Conservation (phyloP, 2,888 invertebrate genomes). For the Cyclophora punctaria region DNA sequence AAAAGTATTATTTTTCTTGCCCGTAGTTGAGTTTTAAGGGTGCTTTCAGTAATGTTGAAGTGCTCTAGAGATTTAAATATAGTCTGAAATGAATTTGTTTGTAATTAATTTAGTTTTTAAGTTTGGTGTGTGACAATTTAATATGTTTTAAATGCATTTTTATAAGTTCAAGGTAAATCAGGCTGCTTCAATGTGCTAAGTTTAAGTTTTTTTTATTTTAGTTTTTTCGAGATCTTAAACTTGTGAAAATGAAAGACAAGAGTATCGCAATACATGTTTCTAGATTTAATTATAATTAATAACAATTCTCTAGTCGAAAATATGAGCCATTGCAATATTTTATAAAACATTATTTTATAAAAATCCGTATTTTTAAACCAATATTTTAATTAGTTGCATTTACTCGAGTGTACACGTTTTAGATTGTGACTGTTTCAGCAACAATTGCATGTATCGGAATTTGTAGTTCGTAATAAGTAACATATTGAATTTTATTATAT, state of each 20-base stretch:
- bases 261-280: constrained; percentile 41
- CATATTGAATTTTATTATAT: constrained; percentile 27
- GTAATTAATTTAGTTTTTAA: no score
- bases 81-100: no score
- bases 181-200: no score
- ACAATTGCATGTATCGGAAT: constrained; percentile 13
- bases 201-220: no score
- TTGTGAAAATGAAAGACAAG: constrained; percentile 1
- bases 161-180: no score
- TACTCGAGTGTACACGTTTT: constrained; percentile 38
- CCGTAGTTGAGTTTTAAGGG: no score
- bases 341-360: constrained; percentile 31
- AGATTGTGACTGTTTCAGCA: constrained; percentile 18
- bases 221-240: no score
- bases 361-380: constrained; percentile 4
- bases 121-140: no score
- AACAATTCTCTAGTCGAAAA: constrained; percentile 71
- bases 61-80: no score
- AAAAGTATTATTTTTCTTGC: no score
- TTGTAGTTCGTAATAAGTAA: constrained; percentile 27
- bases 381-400: constrained; percentile 30
- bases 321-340: constrained; percentile 72
- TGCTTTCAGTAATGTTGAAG: no score
- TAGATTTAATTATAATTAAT: constrained; percentile 46
- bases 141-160: no score